These are phyloP conservation scores for Pachydiplax longipennis DNA, from an alignment of 2,888 invertebrate genomes.

Conservation along the genomic window DNA sequence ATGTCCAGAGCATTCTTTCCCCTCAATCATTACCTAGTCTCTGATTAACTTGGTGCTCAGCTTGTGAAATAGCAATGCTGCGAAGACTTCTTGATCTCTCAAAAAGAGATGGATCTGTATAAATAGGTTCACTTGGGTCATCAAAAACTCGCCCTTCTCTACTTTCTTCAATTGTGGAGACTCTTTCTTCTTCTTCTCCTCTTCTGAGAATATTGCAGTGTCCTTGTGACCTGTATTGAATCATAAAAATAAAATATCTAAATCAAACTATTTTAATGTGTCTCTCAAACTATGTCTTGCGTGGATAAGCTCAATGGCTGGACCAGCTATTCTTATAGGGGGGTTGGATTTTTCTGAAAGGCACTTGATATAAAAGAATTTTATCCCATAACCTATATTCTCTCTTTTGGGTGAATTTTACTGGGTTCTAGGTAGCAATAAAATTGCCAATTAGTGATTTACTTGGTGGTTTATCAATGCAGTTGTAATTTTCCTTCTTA, in stretches of 20 bases:
- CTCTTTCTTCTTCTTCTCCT: background rate
- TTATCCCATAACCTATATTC: no score
- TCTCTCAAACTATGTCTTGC: no score
- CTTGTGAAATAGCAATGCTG: constrained; percentile 59
- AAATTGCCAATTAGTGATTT: no score
- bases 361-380: no score
- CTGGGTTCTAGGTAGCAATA: no score
- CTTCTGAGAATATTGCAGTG: background rate
- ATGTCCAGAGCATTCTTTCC: background rate
- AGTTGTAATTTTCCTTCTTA: no score
- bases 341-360: no score
- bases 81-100: constrained; percentile 81
- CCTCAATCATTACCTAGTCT: constrained; percentile 31
- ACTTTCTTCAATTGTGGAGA: constrained; percentile 53
- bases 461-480: no score
- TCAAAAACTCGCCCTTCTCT: constrained; percentile 71
- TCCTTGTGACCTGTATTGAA: background rate
- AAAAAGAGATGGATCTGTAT: constrained; percentile 90
- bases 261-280: background rate
- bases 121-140: constrained; percentile 92
- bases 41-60: constrained; percentile 32
- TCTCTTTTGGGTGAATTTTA: no score
- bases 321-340: no score
- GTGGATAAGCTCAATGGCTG: no score
- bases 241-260: background rate